Evolutionary conservation across 2,888 invertebrate genomes (phyloP).

Genomic region (Metallyticus violacea): DNA sequence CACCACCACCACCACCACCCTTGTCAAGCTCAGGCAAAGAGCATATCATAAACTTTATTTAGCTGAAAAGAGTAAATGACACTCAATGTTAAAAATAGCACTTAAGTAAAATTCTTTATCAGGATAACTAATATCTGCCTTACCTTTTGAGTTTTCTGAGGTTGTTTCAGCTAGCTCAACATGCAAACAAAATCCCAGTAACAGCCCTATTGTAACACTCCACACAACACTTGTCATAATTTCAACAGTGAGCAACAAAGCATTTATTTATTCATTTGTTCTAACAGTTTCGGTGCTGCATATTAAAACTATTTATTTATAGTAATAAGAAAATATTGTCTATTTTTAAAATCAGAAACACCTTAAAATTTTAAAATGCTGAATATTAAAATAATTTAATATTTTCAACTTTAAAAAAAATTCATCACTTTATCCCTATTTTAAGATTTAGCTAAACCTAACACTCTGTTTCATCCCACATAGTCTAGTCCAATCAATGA

Average conservation of each 20-base stretch:
- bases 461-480: neutral
- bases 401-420: neutral
- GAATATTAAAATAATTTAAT: neutral
- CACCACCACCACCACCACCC: no score
- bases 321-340: no score
- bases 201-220: neutral
- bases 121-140: no score
- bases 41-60: no score
- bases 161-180: neutral
- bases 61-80: no score
- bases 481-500: neutral
- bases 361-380: neutral
- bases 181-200: neutral
- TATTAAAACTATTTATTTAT: no score
- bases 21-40: no score
- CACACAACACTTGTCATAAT: neutral
- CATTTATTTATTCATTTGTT: neutral
- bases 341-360: neutral
- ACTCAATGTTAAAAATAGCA: no score
- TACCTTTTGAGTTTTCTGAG: neutral
- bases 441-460: neutral
- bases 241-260: neutral
- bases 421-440: neutral
- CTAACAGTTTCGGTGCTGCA: neutral
- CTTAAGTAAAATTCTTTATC: no score